These are phyloP conservation scores for Nanorana parkeri DNA, from an alignment of 2,113 vertebrate species.

Conservation along the genomic window DNA sequence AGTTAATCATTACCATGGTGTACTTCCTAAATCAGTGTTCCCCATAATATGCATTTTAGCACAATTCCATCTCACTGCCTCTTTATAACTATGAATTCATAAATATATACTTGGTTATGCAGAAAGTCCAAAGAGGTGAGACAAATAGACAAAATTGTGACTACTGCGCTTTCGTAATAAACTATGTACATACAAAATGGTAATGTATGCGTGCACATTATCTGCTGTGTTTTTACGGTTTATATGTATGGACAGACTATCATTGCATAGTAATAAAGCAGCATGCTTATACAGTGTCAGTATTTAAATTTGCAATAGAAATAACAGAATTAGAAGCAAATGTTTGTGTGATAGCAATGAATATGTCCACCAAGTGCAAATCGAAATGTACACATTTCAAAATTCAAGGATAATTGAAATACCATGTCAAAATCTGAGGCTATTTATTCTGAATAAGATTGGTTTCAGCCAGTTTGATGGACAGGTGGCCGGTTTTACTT, in stretches of 20 bases:
- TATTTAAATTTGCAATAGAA: slow-evolving; percentile 14
- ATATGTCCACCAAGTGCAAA: slow-evolving; percentile 50
- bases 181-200: too few relatives aligned
- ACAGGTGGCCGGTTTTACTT: slow-evolving; percentile 49
- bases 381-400: slow-evolving; percentile 20
- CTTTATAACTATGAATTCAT: too few relatives aligned
- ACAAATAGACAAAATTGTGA: too few relatives aligned
- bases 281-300: background rate
- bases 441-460: slow-evolving; percentile 47
- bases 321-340: slow-evolving; percentile 41
- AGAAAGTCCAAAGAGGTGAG: too few relatives aligned
- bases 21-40: too few relatives aligned
- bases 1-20: too few relatives aligned
- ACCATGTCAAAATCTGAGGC: background rate
- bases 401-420: slow-evolving; percentile 32
- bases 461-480: slow-evolving; percentile 44
- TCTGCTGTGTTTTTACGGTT: too few relatives aligned
- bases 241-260: slow-evolving; percentile 59
- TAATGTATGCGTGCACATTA: too few relatives aligned
- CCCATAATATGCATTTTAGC: too few relatives aligned
- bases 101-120: too few relatives aligned
- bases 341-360: slow-evolving; percentile 39
- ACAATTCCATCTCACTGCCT: too few relatives aligned
- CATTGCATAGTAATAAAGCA: slow-evolving; percentile 64
- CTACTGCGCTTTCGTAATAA: too few relatives aligned